These are phyloP conservation scores for Cyanoliseus patagonus DNA, from an alignment of 2,113 vertebrate genomes.

Conservation along the genomic window DNA sequence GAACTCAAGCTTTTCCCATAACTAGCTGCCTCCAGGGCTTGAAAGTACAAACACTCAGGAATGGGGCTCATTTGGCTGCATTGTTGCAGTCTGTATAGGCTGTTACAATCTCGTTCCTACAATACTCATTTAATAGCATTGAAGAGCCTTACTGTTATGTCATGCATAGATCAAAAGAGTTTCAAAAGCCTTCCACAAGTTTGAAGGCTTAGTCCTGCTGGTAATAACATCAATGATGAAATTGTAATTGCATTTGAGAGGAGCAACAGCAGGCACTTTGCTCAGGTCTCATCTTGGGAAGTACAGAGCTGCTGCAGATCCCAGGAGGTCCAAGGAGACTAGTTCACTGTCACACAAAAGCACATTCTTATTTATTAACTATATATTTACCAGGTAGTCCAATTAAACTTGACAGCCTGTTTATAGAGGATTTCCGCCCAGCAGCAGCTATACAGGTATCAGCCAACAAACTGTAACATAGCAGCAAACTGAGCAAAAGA, in stretches of 20 bases:
- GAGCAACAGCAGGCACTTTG: neutral
- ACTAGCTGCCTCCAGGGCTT: neutral
- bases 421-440: slow-evolving; percentile 34
- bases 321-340: neutral
- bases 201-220: neutral
- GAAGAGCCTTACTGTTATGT: neutral
- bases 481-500: slow-evolving; percentile 10
- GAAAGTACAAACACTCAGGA: neutral
- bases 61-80: neutral
- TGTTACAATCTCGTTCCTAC: neutral
- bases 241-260: neutral
- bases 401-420: slow-evolving; percentile 34
- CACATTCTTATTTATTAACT: slow-evolving; percentile 40
- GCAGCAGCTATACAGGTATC: neutral
- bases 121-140: fast-evolving
- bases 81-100: neutral
- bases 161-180: neutral
- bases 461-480: slow-evolving; percentile 12
- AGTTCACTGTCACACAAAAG: neutral
- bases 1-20: slow-evolving; percentile 9
- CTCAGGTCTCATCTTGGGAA: neutral
- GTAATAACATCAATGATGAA: neutral
- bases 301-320: neutral
- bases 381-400: slow-evolving; percentile 9
- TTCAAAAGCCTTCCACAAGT: neutral